phyloP scores from a whole-genome alignment of 2,888 invertebrate species.

The Drosophila neotestacea region DNA sequence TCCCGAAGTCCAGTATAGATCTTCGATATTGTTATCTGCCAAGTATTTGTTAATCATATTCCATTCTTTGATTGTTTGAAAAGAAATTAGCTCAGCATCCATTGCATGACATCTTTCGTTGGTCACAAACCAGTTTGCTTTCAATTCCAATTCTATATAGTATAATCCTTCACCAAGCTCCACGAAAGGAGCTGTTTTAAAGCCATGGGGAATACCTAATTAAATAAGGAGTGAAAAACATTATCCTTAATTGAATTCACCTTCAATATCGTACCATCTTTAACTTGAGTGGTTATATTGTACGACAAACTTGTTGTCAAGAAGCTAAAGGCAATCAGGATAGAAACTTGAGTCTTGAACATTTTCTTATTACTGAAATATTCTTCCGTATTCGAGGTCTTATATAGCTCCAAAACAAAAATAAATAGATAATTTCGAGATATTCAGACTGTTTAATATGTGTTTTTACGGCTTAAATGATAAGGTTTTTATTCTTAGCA shows the following conservation, averaged over 20 bases:
- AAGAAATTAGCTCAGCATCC: not conserved
- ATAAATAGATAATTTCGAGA: no score
- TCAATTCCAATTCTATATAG: not conserved
- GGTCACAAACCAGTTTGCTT: not conserved
- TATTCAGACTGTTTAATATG: no score
- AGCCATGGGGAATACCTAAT: not conserved
- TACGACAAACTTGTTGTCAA: not conserved
- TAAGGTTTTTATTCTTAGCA: no score
- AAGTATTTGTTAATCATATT: not conserved
- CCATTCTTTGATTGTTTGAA: slow-evolving; percentile 6
- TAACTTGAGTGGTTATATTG: not conserved
- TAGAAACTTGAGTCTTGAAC: not conserved
- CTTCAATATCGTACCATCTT: not conserved
- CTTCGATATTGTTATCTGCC: not conserved
- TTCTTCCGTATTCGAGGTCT: no score
- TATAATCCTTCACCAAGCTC: not conserved
- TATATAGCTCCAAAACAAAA: no score
- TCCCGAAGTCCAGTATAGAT: not conserved
- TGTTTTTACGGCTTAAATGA: no score
- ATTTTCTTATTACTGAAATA: not conserved
- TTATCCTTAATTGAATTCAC: not conserved
- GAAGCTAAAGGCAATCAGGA: not conserved
- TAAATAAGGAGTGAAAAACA: not conserved
- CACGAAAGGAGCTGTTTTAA: not conserved
- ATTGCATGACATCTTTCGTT: not conserved